Evolutionary conservation across 2,797 vertebrate species (phyloP).

Genomic region (Micromesistius poutassou): DNA sequence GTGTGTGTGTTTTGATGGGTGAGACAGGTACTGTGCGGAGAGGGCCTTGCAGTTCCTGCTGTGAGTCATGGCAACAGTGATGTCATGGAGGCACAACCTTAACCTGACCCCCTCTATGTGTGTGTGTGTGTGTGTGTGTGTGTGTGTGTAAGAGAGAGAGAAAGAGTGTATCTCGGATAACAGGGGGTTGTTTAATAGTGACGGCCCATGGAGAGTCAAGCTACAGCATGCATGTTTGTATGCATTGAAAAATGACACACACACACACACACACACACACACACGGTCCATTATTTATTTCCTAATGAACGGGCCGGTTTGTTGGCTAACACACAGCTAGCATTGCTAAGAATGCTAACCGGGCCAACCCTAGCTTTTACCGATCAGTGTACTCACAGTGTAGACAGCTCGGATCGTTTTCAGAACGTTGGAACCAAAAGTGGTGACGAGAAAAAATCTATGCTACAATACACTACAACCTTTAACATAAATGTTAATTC

Average conservation of each 20-base stretch:
- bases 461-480: too few species aligned
- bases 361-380: neutral
- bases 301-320: neutral
- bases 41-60: conserved; percentile 52
- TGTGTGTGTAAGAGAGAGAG: conserved; percentile 16
- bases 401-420: too few species aligned
- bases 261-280: conserved; percentile 10
- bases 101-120: conserved; percentile 49
- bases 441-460: too few species aligned
- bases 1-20: conserved; percentile 21
- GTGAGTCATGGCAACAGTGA: conserved; percentile 73
- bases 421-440: too few species aligned
- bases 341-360: neutral
- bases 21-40: conserved; percentile 38
- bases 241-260: conserved; percentile 34
- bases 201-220: conserved; percentile 21
- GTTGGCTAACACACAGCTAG: neutral
- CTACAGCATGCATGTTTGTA: conserved; percentile 34
- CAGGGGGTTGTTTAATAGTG: conserved; percentile 40
- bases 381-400: too few species aligned
- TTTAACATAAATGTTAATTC: too few species aligned
- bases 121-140: conserved; percentile 19
- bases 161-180: conserved; percentile 45
- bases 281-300: neutral
- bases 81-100: conserved; percentile 72